Base-by-base conservation (phyloP, 2,113 vertebrate genomes). In the Lycaon pictus region DNA sequence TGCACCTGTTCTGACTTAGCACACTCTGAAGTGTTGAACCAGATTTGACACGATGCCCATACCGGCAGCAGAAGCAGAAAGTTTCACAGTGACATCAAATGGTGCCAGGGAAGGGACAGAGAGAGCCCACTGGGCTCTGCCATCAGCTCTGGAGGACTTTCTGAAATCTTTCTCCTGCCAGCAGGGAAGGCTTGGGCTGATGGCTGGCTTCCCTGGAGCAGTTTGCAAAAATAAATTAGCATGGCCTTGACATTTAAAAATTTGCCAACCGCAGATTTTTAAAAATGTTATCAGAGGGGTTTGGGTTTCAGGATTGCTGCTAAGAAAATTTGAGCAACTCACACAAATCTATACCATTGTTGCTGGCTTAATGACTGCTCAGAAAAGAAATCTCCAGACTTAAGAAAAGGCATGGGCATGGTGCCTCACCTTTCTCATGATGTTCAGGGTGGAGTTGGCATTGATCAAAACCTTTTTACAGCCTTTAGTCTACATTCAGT, bases 1-100 rank as follows among this genome's bases (percentile, higher is more conserved):
- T 16, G 11, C 56, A 35, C 83, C 55, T 94, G 80, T 82, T 97
- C 55, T 83, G 71, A 92, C 76, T 95, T 77, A 82, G 88, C 27
- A 62, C 29, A 27, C 17, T 20, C 53, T 8, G 17, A 56, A 12
- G 29, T 8, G 35, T 7, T 56, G 69, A 71, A 22, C 13, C 71
- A 37, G 29, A 91, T 37, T 62, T 77, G 67, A 65, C 11, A 17
- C 1, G 23, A 29, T 60, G 20, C 60, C 22, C 16, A 63, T 35
- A 16, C 20, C 4, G 35, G 17, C 32, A 20, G 74, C 62, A n/a
- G 74, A 67, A n/a, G 10, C 17, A 77, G 76, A 81, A 76, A 12
- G 69, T 71, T 20, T 43, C 58, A 72, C 5, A 11, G 60, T 22
- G 72, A 93, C 23, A 22, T 48, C 79, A 37, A 19, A n/a, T 32